A percentile compares a stretch with the other conserved stretches of the same genome.
These are phyloP conservation scores for Dipodomys stephensi DNA, from an alignment of 2,113 vertebrate genomes.

Conservation along the genomic window DNA sequence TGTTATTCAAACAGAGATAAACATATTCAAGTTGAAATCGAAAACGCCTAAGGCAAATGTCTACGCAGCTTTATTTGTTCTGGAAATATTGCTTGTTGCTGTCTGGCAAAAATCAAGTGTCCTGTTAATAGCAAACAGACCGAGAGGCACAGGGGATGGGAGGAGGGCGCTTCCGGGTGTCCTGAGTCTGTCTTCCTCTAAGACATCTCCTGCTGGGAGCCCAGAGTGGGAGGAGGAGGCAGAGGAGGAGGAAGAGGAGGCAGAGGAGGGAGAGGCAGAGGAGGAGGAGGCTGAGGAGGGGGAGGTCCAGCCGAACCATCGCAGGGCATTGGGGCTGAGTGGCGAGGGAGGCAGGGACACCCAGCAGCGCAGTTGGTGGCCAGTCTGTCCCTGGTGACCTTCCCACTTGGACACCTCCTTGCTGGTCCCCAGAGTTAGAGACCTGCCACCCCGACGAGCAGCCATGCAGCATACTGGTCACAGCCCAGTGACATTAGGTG, in stretches of 20 bases:
- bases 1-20: constrained; percentile 66
- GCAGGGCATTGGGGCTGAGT: neutral
- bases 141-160: accelerated
- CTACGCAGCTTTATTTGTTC: constrained; percentile 64
- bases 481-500: no score
- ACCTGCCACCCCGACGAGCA: neutral
- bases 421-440: neutral
- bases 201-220: accelerated
- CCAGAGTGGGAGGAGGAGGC: neutral
- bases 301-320: accelerated
- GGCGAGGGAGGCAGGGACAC: neutral
- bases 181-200: accelerated
- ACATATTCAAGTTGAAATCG: constrained; percentile 57
- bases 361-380: accelerated
- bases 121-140: constrained; percentile 39
- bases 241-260: no score
- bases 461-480: accelerated
- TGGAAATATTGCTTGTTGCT: constrained; percentile 46
- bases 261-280: no score
- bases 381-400: no score
- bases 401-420: neutral
- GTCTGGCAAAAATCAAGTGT: constrained; percentile 59
- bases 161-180: neutral
- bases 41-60: constrained; percentile 67
- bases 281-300: no score